Evolutionary conservation across 2,888 invertebrate genomes (phyloP), one percentile per base, ranked within the genome.

Genomic region (Gibbula magus): DNA sequence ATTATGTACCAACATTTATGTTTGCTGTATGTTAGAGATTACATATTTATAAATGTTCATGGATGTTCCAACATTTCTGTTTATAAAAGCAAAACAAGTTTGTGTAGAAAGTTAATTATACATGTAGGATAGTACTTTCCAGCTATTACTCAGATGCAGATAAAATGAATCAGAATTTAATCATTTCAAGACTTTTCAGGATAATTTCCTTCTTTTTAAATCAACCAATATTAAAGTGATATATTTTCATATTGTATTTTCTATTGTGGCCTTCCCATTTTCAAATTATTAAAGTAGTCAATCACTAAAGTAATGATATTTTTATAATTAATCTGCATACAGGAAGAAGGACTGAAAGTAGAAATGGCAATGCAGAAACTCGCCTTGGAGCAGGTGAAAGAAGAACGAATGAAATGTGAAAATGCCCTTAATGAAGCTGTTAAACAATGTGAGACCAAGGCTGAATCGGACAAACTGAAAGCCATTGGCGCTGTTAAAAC

Each of bases 361-460:
- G 90, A 90, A 80, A 88, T 89, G 86, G 86, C 85, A 16, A 90
- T 90, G 90, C 89, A 90, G 83, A 89, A 89, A 75, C 67, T 86
- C 32, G 87, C 89, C n/a, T 86, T 88, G 70, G 89, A 90, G 81
- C 87, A 87, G 81, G 87, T 90, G 45, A 86, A 89, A 75, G 87
- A 87, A 53, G 90, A 90, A 78, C 80, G 88, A 18, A 78, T 78
- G 0, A 88, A 86, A 56, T 89, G 86, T 18, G 88, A 89, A 77
- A 81, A 83, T 22, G 82, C 84, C 13, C 80, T 89, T 56, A 82
- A 82, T 73, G 84, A 86, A 29, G 88, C 88, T 16, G 86, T 90
- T 1, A 73, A 22, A 35, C 78, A 83, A 67, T 85, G 85, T 2
- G 87, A 90, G 78, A 84, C 82, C 53, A 66, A 79, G 8, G 86